Percentiles rank a stretch among this genome's conserved stretches.
Evolutionary conservation across 2,113 vertebrate genomes (phyloP).

Genomic region (Brachirus orientalis): DNA sequence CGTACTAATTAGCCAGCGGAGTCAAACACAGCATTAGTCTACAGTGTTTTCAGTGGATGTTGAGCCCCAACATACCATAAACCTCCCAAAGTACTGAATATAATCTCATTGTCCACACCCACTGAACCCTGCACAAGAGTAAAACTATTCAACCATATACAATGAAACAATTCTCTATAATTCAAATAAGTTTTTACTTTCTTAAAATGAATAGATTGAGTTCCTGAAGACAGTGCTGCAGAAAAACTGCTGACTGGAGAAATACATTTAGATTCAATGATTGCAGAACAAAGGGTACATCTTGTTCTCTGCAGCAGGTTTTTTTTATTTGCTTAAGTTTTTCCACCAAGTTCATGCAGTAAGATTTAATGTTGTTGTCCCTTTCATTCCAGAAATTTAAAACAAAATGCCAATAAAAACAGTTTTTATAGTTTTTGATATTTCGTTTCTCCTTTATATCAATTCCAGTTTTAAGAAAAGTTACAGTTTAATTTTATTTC

Average conservation of each 20-base stretch:
- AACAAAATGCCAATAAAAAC: slow-evolving; percentile 41
- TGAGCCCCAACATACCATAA: slow-evolving; percentile 68
- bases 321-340: not conserved
- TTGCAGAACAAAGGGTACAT: slow-evolving; percentile 24
- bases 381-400: slow-evolving; percentile 60
- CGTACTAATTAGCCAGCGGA: slow-evolving; percentile 95
- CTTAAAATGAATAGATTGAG: not conserved
- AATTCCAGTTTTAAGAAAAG: slow-evolving; percentile 7
- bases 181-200: not conserved
- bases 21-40: slow-evolving; percentile 80
- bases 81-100: slow-evolving; percentile 39
- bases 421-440: slow-evolving; percentile 31
- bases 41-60: slow-evolving; percentile 51
- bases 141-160: not conserved
- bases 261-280: slow-evolving; percentile 8
- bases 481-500: slow-evolving; percentile 23
- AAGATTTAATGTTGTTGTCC: slow-evolving; percentile 22
- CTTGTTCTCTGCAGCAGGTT: no score
- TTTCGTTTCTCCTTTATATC: slow-evolving; percentile 9
- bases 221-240: not conserved
- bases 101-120: slow-evolving; percentile 71
- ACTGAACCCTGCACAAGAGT: slow-evolving; percentile 41
- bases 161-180: slow-evolving; percentile 2
- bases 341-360: slow-evolving; percentile 7
- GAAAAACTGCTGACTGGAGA: no score